Evolutionary conservation across 2,113 vertebrate species (phyloP), one percentile per base, ranked within the genome.

Genomic region (Etia nguti): DNA sequence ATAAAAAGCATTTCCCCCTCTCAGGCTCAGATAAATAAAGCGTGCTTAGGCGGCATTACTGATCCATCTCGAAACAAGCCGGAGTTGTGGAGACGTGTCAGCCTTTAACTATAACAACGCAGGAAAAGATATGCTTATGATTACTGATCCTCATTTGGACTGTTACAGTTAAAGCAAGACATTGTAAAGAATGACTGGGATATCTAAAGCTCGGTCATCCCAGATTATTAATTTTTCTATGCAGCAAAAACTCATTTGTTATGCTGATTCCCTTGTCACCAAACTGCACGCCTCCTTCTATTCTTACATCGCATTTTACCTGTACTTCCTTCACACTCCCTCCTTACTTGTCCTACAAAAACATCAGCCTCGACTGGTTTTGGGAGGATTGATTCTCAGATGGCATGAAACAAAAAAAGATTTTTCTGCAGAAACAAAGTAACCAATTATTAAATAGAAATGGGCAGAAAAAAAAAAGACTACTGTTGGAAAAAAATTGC

Each of bases 41-140:
- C 59, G 29, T 85, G 87, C 62, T 87, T 60, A 83, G 90, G 90
- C 80, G 79, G 85, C 88, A 91, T 82, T 73, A 92, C 91, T 86
- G 91, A 94, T 93, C 92, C 56, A 85, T 94, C 93, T 91, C 41
- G 31, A 91, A 94, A 92, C 68, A 93, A 91, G 87, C 85, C 60
- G 87, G 90, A 91, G 89, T 87, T 88, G 83, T 88, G 81, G 82
- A 89, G 90, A 92, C 10, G 80, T 26, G 87, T 73, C 65, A 31
- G 31, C 34, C 81, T 84, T 87, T 80, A 77, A 90, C 81, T 75
- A 80, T 55, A 89, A 86, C 85, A 81, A 83, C 43, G 52, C 15
- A 43, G 41, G 50, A 79, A 13, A 18, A 43, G 56, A 89, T 55
- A 50, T 77, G 52, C 86, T 41, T 84, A 77, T 4, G 43, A 77